Conservation (phyloP, 2,888 invertebrate genomes). For the Drosophila maculinotata region DNA sequence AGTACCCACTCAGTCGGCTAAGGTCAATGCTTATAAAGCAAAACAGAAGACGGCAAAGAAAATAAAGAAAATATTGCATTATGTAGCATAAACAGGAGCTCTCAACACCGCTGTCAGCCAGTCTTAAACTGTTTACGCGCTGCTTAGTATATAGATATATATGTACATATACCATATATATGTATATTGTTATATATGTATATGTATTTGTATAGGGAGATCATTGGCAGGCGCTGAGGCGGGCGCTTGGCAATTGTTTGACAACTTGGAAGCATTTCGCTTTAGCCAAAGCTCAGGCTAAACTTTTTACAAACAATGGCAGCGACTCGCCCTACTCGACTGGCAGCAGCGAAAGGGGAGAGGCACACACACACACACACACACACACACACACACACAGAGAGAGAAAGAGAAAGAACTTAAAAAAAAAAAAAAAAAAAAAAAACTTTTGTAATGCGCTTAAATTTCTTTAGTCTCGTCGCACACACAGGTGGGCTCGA, state of each 20-base stretch:
- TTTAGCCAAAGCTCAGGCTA: constrained; percentile 57
- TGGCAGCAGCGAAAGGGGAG: neutral
- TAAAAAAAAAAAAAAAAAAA: constrained; percentile 25
- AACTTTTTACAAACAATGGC: constrained; percentile 61
- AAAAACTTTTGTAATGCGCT: constrained; percentile 69
- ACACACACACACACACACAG: too few species aligned
- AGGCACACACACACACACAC: too few species aligned
- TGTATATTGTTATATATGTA: neutral
- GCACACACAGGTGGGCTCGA: constrained; percentile 64
- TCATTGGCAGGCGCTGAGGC: constrained; percentile 44
- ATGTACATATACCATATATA: constrained; percentile 6
- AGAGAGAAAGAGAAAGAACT: neutral
- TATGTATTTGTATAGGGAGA: constrained; percentile 7
- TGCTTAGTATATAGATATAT: constrained; percentile 4
- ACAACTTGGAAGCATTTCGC: constrained; percentile 59
- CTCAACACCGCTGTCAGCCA: too few species aligned
- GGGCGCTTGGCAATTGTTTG: constrained; percentile 55
- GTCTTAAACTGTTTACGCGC: too few species aligned
- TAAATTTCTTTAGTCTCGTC: constrained; percentile 54
- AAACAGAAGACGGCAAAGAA: neutral
- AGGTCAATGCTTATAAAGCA: neutral
- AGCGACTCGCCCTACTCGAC: constrained; percentile 8
- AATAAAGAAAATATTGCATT: constrained; percentile 14
- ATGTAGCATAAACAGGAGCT: neutral
- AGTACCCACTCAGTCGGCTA: neutral